phyloP scores from a whole-genome alignment of 1,140 invertebrate genomes.

The Calephelis nemesis region DNA sequence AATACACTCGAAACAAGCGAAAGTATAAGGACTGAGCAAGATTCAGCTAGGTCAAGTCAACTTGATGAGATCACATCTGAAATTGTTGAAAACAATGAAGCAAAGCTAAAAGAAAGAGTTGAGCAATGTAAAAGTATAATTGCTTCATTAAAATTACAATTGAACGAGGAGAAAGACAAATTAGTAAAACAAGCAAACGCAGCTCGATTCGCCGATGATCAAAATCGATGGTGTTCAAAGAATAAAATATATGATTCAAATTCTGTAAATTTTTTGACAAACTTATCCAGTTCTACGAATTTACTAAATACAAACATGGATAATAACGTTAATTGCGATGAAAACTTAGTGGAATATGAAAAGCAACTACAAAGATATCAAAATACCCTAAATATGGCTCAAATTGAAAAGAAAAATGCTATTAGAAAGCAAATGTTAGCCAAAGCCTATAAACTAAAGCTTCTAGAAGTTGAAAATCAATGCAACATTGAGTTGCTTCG shows the following conservation, averaged over 20 bases:
- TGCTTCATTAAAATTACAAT: slow-evolving; percentile 56
- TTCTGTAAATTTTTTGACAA: slow-evolving; percentile 12
- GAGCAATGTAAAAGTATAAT: slow-evolving; percentile 58
- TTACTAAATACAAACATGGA: slow-evolving; percentile 48
- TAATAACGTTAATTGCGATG: slow-evolving; percentile 56
- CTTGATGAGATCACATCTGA: background rate
- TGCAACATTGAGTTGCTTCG: slow-evolving; percentile 78
- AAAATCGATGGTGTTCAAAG: background rate
- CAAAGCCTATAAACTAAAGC: slow-evolving; percentile 71
- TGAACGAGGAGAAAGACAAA: slow-evolving; percentile 60
- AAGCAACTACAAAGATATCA: slow-evolving; percentile 68
- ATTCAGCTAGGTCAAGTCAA: slow-evolving; percentile 1
- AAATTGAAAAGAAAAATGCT: slow-evolving; percentile 68
- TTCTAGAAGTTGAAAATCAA: slow-evolving; percentile 80
- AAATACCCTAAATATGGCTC: slow-evolving; percentile 67
- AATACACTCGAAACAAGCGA: slow-evolving; percentile 1
- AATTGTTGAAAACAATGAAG: slow-evolving; percentile 48
- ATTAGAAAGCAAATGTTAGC: slow-evolving; percentile 74
- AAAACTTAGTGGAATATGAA: slow-evolving; percentile 70
- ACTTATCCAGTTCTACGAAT: slow-evolving; percentile 28
- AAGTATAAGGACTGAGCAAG: background rate
- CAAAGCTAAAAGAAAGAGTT: slow-evolving; percentile 56
- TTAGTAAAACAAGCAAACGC: slow-evolving; percentile 45
- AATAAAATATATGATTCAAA: background rate
- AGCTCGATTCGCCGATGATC: background rate